Conservation (phyloP, 2,888 invertebrate species). For the Zygogramma bicolorata region DNA sequence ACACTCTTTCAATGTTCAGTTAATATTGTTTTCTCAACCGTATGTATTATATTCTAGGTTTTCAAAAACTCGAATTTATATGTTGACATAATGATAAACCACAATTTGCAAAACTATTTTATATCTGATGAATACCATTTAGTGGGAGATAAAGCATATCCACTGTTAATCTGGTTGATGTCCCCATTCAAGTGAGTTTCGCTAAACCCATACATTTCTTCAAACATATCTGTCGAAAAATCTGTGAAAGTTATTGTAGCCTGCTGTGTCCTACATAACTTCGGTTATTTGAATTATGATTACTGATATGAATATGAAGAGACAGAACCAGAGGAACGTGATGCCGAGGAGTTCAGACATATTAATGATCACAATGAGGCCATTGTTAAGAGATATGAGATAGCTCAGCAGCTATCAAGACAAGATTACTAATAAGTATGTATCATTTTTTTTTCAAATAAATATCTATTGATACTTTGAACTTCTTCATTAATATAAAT, state of each 20-base stretch:
- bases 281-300: too few species aligned
- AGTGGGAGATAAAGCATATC: background rate
- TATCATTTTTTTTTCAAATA: too few species aligned
- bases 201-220: background rate
- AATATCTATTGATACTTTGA: too few species aligned
- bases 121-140: background rate
- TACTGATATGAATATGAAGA: conserved; percentile 6
- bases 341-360: background rate
- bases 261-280: conserved; percentile 13
- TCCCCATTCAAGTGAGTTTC: background rate
- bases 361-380: background rate
- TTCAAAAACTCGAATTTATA: background rate
- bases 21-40: background rate
- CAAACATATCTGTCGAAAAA: conserved; percentile 4
- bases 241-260: conserved; percentile 10
- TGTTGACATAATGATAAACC: background rate
- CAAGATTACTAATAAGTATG: too few species aligned
- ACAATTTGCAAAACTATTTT: background rate
- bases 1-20: too few species aligned
- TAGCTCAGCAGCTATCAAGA: background rate
- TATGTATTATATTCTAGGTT: background rate
- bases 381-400: background rate
- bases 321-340: background rate
- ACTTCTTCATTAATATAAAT: too few species aligned
- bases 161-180: background rate